Conservation (phyloP, 2,113 vertebrate genomes). For the Charina bottae region DNA sequence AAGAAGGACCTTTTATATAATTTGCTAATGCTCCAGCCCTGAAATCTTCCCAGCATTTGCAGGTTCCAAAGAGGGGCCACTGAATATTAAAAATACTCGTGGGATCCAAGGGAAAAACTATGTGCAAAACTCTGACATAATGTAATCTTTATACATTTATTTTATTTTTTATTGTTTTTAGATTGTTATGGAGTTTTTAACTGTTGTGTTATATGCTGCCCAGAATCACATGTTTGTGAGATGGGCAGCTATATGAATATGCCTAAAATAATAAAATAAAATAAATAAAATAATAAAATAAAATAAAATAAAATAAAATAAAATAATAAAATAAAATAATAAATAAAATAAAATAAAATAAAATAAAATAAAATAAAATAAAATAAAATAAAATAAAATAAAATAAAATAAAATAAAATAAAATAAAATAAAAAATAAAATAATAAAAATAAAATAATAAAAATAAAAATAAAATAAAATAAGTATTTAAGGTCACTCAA, state of each 20-base stretch:
- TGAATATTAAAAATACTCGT: not conserved
- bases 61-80: not conserved
- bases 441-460: not conserved
- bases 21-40: accelerated
- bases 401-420: not conserved
- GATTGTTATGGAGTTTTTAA: not conserved
- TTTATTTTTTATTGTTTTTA: not conserved
- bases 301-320: not conserved
- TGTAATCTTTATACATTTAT: not conserved
- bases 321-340: too few species aligned
- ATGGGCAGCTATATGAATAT: not conserved
- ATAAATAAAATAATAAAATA: not conserved
- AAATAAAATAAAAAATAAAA: not conserved
- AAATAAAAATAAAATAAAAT: not conserved
- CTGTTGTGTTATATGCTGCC: not conserved
- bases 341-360: not conserved
- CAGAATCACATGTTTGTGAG: not conserved
- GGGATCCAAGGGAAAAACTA: not conserved
- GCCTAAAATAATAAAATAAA: not conserved
- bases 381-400: not conserved
- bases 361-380: not conserved
- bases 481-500: not conserved
- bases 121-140: not conserved
- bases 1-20: not conserved
- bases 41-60: not conserved